These are phyloP conservation scores for Platycercus adscitus DNA, from an alignment of 2,113 vertebrate genomes.

Conservation along the genomic window DNA sequence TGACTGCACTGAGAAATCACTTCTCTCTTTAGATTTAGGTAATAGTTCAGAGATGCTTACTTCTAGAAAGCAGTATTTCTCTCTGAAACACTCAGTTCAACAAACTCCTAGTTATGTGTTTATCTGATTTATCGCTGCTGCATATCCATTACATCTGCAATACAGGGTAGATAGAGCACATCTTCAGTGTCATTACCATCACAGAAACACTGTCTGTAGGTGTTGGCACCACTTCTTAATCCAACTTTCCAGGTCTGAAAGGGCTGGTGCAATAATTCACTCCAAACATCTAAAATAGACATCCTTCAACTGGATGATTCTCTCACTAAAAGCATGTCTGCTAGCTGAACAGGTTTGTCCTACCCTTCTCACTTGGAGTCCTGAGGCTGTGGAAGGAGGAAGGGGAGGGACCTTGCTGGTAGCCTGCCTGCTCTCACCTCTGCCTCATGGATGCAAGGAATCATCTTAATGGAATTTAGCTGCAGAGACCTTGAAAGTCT, in stretches of 20 bases:
- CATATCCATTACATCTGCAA: neutral
- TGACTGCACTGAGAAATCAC: neutral
- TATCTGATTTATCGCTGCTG: neutral
- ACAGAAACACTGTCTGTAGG: neutral
- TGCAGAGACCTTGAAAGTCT: neutral
- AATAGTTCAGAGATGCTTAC: neutral
- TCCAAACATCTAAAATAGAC: neutral
- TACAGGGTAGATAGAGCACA: neutral
- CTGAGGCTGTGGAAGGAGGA: neutral
- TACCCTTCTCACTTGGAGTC: neutral
- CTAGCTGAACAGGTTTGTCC: neutral
- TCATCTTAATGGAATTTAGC: neutral
- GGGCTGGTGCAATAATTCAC: neutral
- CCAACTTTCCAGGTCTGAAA: neutral
- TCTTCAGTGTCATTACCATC: neutral
- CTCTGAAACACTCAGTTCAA: neutral
- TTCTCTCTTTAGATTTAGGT: slow-evolving; percentile 1
- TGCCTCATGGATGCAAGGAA: neutral
- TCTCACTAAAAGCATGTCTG: neutral
- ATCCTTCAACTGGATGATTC: neutral
- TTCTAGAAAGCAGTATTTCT: slow-evolving; percentile 12
- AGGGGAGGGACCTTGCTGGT: neutral
- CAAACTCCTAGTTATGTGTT: neutral
- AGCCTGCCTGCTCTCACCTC: neutral
- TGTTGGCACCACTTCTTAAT: neutral